Base-by-base conservation (phyloP, 2,888 invertebrate genomes). In the Cheilosia vernalis region DNA sequence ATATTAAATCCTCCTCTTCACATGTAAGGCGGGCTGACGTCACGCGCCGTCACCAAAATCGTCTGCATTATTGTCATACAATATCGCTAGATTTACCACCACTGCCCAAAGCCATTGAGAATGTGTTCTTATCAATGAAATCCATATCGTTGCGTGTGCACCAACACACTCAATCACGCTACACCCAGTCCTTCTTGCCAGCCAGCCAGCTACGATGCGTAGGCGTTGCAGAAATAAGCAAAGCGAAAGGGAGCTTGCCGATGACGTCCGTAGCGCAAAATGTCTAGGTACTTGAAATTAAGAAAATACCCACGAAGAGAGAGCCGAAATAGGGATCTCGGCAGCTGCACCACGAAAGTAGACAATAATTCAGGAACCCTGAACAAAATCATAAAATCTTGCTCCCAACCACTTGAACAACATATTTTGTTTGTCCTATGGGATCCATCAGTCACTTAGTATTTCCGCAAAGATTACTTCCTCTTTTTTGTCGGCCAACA, bases 61-160 rank as follows among this genome's bases (percentile, higher is more conserved):
- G 67, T 83, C 72, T 83, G 61, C 73, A 67, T 49, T 49, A 55
- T 42, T 30, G 56, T 63, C 49, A 56, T 51, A 72, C 58, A 78
- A 78, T 67, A 67, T 66, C 42, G 24, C 37, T 49, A 51, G 72
- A 78, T 83, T 67, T 73, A 60, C 66, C 64, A 73, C 61, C 67
- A 51, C 42, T 42, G 42, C 49, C 66, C 51, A 69, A 63, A 79
- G 51, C 40, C 42, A 67, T 73, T 53, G 55, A 33, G 15, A 17
- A 56, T 76, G 69, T 76, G 47, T 80, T 84, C 60, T 80, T 79
- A 79, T 84, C 79, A 84, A 79, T 84, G 79, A 84, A 84, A 74
- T 66, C 51, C 63, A 66, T 67, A 21, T 44, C 37, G 24, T 66
- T 69, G 74, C 74, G 74, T 84, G 80, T 80, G 67, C 64, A 69